Evolutionary conservation across 2,797 vertebrate species (phyloP).

Genomic region (Aotus griseimembra): DNA sequence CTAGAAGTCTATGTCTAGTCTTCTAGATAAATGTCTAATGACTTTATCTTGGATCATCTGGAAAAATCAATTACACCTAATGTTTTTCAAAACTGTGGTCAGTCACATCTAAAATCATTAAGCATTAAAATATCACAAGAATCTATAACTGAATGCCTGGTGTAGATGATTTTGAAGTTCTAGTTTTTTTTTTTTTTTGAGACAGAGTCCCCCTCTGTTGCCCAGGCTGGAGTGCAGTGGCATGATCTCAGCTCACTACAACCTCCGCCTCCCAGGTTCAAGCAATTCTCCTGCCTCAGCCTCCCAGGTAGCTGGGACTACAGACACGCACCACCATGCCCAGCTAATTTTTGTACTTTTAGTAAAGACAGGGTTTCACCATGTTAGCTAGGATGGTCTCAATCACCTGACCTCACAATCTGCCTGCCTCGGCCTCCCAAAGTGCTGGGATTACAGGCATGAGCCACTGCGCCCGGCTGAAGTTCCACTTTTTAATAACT

Average conservation of each 20-base stretch:
- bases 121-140: not conserved
- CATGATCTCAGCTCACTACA: not conserved
- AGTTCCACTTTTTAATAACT: not conserved
- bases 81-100: conserved; percentile 2
- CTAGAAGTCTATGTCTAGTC: not conserved
- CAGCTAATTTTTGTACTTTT: not conserved
- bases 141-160: not conserved
- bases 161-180: not conserved
- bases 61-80: not conserved
- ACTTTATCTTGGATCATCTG: not conserved
- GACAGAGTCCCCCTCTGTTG: not conserved
- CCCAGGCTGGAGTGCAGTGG: not conserved
- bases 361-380: not conserved
- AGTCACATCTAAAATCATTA: not conserved
- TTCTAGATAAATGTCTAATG: not conserved
- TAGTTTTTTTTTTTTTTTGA: not conserved
- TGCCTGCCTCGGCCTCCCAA: too few species aligned
- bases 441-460: too few species aligned
- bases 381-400: too few species aligned
- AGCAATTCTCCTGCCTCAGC: not conserved
- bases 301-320: not conserved
- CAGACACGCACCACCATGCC: fast-evolving
- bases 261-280: not conserved
- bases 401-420: too few species aligned
- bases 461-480: not conserved